Evolutionary conservation across 2,113 vertebrate species (phyloP), one percentile per base, ranked within the genome.

Genomic region (Chionomys nivalis): DNA sequence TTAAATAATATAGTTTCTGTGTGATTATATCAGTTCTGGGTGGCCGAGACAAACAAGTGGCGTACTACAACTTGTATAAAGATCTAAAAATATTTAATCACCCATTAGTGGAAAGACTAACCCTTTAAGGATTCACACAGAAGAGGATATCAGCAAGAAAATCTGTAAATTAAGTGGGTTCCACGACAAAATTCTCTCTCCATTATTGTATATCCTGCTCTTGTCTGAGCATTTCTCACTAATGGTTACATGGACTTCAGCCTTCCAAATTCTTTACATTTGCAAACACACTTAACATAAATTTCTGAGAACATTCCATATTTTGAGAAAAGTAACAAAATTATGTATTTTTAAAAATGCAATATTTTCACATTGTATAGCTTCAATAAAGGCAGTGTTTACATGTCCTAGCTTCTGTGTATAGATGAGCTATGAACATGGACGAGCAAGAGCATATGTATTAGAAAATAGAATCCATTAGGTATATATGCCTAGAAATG

Each of bases 31-130:
- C 55, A 58, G 19, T 21, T 58, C 55, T 58, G 5, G 55, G 55
- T 58, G 19, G 19, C 55, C 5, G 19, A 19, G 55, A 58, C 55
- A 21, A 58, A 58, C 55, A 58, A 58, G 5, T 21, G 19, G 17
- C 55, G 19, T 58, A 58, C 55, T 58, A 58, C 16, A 21, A 58
- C 55, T 21, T 58, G 6, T 33, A 5, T 65, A 87, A 63, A 4
- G 26, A 83, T 89, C 28, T 78, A 61, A 91, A 95, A 4, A 86
- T 93, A 92, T 66, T 90, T 47, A 86, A 72, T 92, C 88, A 92
- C 63, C 11, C 72, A 26, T 96, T 95, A 91, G 65, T 61, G 42
- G 92, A 87, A 93, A 96, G 49, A 93, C 39, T 58, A 85, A 91
- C 91, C 83, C 16, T 44, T 55, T 73, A 82, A 82, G 11, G 83